Base-by-base conservation (phyloP, 2,888 invertebrate species). In the Portevinia maculata region DNA sequence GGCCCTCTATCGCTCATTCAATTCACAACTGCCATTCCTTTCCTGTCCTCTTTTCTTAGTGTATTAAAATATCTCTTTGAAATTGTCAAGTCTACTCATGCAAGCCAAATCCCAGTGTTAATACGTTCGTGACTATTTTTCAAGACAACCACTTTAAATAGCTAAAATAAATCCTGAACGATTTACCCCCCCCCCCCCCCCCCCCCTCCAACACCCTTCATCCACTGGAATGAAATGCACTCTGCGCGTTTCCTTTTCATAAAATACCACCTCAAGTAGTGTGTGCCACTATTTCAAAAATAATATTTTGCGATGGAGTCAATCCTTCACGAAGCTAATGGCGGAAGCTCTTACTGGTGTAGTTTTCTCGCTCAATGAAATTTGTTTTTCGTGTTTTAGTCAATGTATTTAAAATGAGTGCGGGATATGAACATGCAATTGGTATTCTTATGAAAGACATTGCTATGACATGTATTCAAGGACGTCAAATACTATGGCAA, bases 121-220 rank as follows among this genome's bases (percentile, higher is more conserved):
- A 65, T 65, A 59, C 59, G 44, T 60, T 53, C 46, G 53, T 67
- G 75, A 75, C 60, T 60, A 53, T 50, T 21, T 41, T 70, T 60
- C 37, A 52, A 60, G 28, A 1, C 59, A 52, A 52, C 70, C 59
- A 75, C 44, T 67, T 59, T 52, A 57, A 75, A 44, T 37, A 39
- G 9, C 30, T 39, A 19, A 50, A 32, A 24, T 37, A 48, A 37
- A 37, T 48, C 69, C 57, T 48, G 24, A 13, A 39, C n/a, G 37
- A 46, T 34, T 21, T 5, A 21, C n/a, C 7, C 3, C 21, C 34
- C n/a, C 8, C 7, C 17, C 9, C 1, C 9, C 17, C 17, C 41
- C 2, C 17, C 34, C n/a, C n/a, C n/a, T n/a, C n/a, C n/a, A n/a
- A n/a, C n/a, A n/a, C n/a, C n/a, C n/a, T n/a, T 21, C 9, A 6